Percentiles rank a stretch among this genome's conserved stretches.
Conservation (phyloP, 64 coral and sea anemone genomes). For the Pocillopora verrucosa region DNA sequence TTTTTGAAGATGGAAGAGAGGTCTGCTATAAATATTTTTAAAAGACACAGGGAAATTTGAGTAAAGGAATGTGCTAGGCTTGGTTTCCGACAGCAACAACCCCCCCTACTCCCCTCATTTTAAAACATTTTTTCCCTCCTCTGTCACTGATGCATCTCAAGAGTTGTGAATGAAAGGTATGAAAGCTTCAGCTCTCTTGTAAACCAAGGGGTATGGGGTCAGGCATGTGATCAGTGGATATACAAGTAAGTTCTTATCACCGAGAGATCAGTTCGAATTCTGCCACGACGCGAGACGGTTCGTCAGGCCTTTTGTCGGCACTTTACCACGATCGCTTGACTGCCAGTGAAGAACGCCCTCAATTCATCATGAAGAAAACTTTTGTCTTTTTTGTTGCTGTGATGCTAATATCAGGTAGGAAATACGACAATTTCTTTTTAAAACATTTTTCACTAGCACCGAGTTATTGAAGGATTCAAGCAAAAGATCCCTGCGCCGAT, state of each 20-base stretch:
- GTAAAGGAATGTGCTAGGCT: too few relatives aligned
- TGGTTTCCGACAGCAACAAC: too few relatives aligned
- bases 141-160: too few relatives aligned
- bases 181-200: too few relatives aligned
- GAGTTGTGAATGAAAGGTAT: too few relatives aligned
- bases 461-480: background rate
- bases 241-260: background rate
- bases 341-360: background rate
- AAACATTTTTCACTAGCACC: background rate
- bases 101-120: too few relatives aligned
- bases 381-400: background rate
- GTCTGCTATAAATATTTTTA: background rate
- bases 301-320: background rate
- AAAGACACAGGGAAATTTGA: background rate
- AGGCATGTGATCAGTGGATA: background rate
- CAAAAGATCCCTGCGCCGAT: background rate
- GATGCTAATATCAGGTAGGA: slow-evolving; percentile 22
- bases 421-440: background rate
- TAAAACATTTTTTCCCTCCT: too few relatives aligned
- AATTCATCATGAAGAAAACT: background rate
- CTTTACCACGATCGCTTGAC: background rate
- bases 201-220: background rate
- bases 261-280: background rate
- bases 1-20: too few relatives aligned
- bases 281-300: background rate